Percentiles rank a stretch among this genome's conserved stretches.
These are phyloP conservation scores for Dendrocincla fuliginosa DNA, from an alignment of 2,797 vertebrate genomes.

Conservation along the genomic window DNA sequence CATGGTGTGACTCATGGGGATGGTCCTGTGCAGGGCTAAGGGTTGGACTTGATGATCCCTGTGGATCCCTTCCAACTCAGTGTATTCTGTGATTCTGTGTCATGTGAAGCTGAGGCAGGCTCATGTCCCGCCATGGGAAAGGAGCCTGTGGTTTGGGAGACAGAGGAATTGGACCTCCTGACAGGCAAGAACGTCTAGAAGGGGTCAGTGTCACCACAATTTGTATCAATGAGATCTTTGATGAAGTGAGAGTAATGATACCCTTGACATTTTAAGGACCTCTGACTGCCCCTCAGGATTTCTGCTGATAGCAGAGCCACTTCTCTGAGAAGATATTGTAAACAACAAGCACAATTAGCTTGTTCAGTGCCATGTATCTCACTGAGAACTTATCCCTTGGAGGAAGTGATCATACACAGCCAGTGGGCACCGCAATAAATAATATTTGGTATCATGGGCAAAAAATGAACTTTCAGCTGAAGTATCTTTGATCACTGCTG, in stretches of 20 bases:
- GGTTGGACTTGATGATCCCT: neutral
- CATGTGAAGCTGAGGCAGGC: neutral
- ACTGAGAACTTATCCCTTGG: neutral
- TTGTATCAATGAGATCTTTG: neutral
- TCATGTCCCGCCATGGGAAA: neutral
- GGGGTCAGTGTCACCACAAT: neutral
- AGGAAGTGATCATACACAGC: neutral
- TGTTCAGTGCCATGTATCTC: neutral
- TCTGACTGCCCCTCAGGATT: neutral
- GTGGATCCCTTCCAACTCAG: neutral
- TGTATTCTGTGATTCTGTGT: neutral
- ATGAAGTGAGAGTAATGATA: neutral
- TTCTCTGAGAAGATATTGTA: neutral
- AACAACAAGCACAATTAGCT: neutral
- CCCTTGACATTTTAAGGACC: conserved; percentile 20
- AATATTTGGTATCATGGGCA: neutral
- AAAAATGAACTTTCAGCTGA: conserved; percentile 1
- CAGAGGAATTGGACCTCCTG: neutral
- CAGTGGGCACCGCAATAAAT: rapidly evolving
- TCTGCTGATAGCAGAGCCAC: neutral
- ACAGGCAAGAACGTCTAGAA: neutral
- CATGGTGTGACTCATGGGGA: neutral
- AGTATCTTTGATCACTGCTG: neutral
- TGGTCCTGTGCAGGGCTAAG: neutral
- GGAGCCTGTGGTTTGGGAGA: neutral